Base-by-base conservation (phyloP, 2,888 invertebrate species). In the Phalangium opilio region DNA sequence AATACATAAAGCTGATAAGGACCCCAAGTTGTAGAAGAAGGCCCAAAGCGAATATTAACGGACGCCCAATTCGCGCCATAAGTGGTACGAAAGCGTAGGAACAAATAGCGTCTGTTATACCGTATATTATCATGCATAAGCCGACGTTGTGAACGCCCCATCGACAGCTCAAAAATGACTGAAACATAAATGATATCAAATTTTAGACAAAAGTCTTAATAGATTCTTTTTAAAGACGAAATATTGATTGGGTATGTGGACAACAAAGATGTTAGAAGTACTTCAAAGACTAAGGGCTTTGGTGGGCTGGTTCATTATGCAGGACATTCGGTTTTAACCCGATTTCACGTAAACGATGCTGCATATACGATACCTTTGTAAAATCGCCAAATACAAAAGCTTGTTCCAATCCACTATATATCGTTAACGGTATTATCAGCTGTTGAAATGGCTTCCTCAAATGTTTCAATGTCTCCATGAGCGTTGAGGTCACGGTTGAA, bases 361-460 rank as follows among this genome's bases (percentile, higher is more conserved):
- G n/a, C n/a, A n/a, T n/a, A n/a, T n/a, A n/a, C n/a, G n/a, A n/a
- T 55, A 71, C 71, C 58, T 67, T 66, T 1, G 70, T 71, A 55
- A 63, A 73, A 40, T 70, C 67, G 2, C 90, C 91, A 15, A 86
- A 84, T 57, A 91, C 85, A 69, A 93, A 95, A 0, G 91, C 95
- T 65, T 96, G 95, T 64, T 95, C 93, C 77, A 96, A 83, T 50
- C 95, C 95, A 60, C 93, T 90, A 80, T 89, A 96, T 44, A 96
- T 72, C 0, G 95, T 96, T 54, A 96, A 80, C 1, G 93, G 93
- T 54, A 95, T 89, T 35, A 96, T 75, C 3, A 95, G 73, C 60
- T 91, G 81, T 63, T 93, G 91, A 63, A 87, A 83, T 0, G 83
- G 84, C 64, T 90, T 83, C 67, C 82, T 83, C n/a, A 38, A 18